phyloP scores from a whole-genome alignment of 1,140 invertebrate genomes.

The Cyphomyrmex costatus region DNA sequence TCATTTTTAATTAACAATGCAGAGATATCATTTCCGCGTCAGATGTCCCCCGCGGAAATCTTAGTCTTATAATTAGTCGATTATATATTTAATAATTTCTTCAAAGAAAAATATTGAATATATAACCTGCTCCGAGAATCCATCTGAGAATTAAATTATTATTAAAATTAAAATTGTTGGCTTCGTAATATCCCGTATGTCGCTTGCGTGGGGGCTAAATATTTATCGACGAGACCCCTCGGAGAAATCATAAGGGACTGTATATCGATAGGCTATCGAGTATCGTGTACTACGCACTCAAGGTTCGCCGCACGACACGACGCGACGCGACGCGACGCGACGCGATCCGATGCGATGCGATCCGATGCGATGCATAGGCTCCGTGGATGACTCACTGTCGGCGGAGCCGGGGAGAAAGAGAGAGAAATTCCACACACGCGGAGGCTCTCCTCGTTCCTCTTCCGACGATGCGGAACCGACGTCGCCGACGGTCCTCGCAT shows the following conservation, averaged over 20 bases:
- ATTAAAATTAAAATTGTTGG: not conserved
- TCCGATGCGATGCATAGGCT: slow-evolving; percentile 18
- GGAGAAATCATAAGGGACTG: not conserved
- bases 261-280: not conserved
- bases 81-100: not conserved
- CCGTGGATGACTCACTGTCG: slow-evolving; percentile 60
- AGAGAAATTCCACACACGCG: slow-evolving; percentile 46
- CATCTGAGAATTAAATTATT: not conserved
- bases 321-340: too few relatives aligned
- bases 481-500: slow-evolving; percentile 79
- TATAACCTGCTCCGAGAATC: not conserved
- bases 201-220: too few relatives aligned
- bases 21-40: not conserved
- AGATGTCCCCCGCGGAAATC: too few relatives aligned
- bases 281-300: not conserved
- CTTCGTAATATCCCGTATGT: too few relatives aligned
- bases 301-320: slow-evolving; percentile 7
- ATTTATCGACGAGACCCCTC: not conserved
- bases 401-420: slow-evolving; percentile 38
- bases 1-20: not conserved
- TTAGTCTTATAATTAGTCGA: not conserved
- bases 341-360: too few relatives aligned
- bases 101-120: not conserved
- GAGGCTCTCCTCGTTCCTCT: slow-evolving; percentile 32
- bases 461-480: slow-evolving; percentile 50